These are phyloP conservation scores for Tyrannus savana DNA, from an alignment of 2,113 vertebrate species.

Conservation along the genomic window DNA sequence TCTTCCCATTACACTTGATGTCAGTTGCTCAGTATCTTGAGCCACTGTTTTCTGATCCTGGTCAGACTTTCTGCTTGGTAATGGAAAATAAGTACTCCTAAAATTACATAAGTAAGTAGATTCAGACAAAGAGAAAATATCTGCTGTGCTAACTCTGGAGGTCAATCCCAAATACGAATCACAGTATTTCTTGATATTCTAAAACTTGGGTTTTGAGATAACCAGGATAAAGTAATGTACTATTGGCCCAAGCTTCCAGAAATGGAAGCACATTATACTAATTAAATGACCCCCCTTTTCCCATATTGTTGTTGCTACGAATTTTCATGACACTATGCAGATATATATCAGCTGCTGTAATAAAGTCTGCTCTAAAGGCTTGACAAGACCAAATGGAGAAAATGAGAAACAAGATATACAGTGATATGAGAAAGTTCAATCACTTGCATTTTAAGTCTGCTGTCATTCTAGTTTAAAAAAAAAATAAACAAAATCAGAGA, in stretches of 20 bases:
- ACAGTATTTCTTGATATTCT: background rate
- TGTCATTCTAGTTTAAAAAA: background rate
- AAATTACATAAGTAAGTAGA: background rate
- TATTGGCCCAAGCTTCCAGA: background rate
- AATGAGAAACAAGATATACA: background rate
- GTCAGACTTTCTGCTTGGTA: background rate
- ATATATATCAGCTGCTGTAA: background rate
- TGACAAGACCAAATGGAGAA: background rate
- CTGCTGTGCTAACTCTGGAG: background rate
- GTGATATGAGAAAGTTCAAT: background rate
- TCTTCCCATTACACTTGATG: background rate
- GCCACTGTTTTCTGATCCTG: background rate
- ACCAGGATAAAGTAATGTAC: background rate
- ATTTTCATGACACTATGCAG: background rate
- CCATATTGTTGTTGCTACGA: background rate
- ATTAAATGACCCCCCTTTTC: background rate
- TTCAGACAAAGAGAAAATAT: background rate
- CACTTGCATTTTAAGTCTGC: background rate
- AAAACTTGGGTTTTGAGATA: background rate
- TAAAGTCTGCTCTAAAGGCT: background rate
- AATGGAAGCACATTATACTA: background rate
- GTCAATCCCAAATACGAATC: background rate
- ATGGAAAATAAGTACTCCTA: background rate
- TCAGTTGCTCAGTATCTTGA: background rate
- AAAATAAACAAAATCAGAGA: background rate